Percentiles rank a stretch among this genome's conserved stretches.
Conservation (phyloP, 2,113 vertebrate species). For the Muntiacus reevesi region DNA sequence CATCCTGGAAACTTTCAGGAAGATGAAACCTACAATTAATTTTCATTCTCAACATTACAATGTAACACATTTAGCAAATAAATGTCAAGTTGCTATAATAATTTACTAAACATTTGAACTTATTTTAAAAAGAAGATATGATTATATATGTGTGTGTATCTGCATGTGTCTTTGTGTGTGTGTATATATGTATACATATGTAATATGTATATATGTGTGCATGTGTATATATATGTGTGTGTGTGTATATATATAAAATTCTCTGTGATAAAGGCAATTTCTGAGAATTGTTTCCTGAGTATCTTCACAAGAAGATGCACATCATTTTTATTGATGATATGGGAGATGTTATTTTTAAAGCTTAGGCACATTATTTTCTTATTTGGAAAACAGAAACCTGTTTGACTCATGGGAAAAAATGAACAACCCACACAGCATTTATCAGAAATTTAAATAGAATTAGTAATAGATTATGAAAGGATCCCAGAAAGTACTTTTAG, state of each 20-base stretch:
- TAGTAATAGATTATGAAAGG: background rate
- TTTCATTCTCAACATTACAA: background rate
- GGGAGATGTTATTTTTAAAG: slow-evolving; percentile 32
- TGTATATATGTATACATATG: background rate
- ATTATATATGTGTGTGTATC: background rate
- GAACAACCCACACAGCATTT: background rate
- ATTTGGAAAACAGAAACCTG: slow-evolving; percentile 35
- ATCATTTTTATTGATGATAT: slow-evolving; percentile 55
- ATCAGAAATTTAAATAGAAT: background rate
- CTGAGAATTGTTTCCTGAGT: slow-evolving; percentile 50
- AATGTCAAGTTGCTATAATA: background rate
- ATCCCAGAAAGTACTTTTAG: background rate
- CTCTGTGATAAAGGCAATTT: slow-evolving; percentile 31
- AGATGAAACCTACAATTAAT: background rate
- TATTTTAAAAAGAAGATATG: background rate
- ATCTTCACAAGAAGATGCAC: slow-evolving; percentile 16
- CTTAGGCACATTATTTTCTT: slow-evolving; percentile 37
- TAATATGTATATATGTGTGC: background rate
- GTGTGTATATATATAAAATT: background rate
- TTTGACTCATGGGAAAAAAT: background rate
- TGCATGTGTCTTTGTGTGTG: background rate
- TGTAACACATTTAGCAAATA: background rate
- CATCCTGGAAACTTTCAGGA: background rate
- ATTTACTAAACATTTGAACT: background rate
- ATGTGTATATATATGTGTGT: background rate